Evolutionary conservation across 2,797 vertebrate genomes (phyloP), one percentile per base, ranked within the genome.

Genomic region (Coilia nasus): DNA sequence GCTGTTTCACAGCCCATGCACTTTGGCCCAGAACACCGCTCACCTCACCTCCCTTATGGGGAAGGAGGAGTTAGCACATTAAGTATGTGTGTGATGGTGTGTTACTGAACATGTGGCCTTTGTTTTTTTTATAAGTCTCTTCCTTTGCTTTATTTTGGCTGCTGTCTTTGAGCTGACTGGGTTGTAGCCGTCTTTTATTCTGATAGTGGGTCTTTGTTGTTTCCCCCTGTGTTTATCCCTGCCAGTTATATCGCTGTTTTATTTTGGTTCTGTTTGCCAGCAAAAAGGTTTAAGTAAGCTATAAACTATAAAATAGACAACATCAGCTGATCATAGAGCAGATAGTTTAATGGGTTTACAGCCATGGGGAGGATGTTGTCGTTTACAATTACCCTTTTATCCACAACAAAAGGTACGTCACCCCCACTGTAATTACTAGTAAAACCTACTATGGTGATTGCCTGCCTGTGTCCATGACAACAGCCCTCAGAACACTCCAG

Each of bases 21-120:
- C 67, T 71, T 71, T 71, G 67, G 67, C 67, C 67, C 6, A 71
- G 67, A 31, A 71, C 64, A 10, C 25, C 28, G 64, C 25, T 71
- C 25, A 28, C 28, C 64, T 71, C 25, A 10, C 46, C 46, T 47
- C 46, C 46, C 46, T 3, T 47, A 47, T 54, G 50, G 50, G 50
- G 9, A 14, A 54, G 50, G 50, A 54, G 9, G 1, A 54, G 50
- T 54, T 3, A 3, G 2, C 50, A 41, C 50, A 54, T 54, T 9
- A 54, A 3, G 14, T 54, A 14, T 54, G 7, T 54, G 50, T 54
- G 2, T 9, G 14, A 54, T 10, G 50, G 14, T 54, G 50, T 54
- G 7, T 54, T 54, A 54, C 50, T 54, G 14, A 14, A 10, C 2
- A 54, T 54, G 50, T 54, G 14, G 35, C 35, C 35, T 41, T 41